Base-by-base conservation (phyloP, 2,888 invertebrate species). In the Mythimna albipuncta region DNA sequence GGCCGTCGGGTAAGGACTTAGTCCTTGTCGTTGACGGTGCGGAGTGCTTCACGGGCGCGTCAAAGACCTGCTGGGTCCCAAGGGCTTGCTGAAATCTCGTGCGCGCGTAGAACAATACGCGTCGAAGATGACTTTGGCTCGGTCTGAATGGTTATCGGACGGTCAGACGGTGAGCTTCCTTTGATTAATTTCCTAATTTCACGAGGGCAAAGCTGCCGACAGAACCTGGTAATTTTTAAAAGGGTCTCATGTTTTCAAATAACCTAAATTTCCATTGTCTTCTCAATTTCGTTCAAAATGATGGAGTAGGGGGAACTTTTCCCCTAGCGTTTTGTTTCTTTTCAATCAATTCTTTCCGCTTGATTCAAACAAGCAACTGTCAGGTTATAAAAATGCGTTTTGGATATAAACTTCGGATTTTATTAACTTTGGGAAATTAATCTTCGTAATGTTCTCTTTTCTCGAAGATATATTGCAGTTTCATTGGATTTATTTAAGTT, bases 301-400 rank as follows among this genome's bases (percentile, higher is more conserved):
- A 91, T 91, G 89, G 89, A 88, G 88, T 79, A 52, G 79, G 86
- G 77, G 73, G 86, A 90, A 90, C 88, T 85, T 90, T 13, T 89
- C 82, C 84, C 86, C 84, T 87, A 82, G 84, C 85, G 88, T 92
- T 81, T 91, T 91, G 88, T 91, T 91, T 90, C 88, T 89, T 91
- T 91, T 90, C 90, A 91, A 92, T 91, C 90, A 91, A 73, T 74
- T 77, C 58, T 55, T 62, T 59, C 32, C 38, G 63, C 41, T 73
- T 63, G 88, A 69, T 61, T 57, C 59, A 76, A 89, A 86, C 83
- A 76, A 75, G 79, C 69, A 84, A 77, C 71, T 81, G 86, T 78
- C 84, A 84, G 77, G 75, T 82, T 83, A 73, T 72, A 74, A 67
- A 59, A 72, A 69, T 82, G 75, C 50, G 64, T 82, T 82, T 78